These are phyloP conservation scores for Tachysurus fulvidraco DNA, from an alignment of 2,113 vertebrate species.

Conservation along the genomic window DNA sequence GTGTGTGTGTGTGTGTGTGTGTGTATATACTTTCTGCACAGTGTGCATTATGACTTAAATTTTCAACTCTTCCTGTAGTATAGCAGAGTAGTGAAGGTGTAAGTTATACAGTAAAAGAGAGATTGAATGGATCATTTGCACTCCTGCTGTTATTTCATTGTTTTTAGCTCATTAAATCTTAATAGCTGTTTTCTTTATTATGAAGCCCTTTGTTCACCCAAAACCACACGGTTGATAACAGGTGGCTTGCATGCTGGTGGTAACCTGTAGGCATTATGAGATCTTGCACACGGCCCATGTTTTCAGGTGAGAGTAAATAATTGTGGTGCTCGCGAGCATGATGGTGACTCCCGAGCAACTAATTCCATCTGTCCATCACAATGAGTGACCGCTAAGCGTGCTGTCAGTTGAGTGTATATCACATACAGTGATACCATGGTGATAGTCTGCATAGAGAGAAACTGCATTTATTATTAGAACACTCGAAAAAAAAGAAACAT, in stretches of 20 bases:
- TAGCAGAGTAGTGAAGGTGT: background rate
- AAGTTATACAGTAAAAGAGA: background rate
- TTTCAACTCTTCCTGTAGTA: background rate
- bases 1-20: background rate
- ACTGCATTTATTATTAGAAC: conserved; percentile 12
- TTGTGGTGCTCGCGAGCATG: background rate
- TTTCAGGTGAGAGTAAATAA: conserved; percentile 37
- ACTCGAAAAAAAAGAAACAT: background rate
- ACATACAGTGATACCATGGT: background rate
- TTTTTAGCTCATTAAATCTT: conserved; percentile 9
- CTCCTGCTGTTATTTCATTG: conserved; percentile 12
- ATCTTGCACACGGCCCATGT: background rate
- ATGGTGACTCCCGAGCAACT: background rate
- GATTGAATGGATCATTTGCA: background rate
- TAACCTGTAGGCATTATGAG: conserved; percentile 8
- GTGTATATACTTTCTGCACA: background rate
- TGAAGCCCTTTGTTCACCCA: background rate
- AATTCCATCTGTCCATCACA: conserved; percentile 38
- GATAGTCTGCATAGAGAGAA: background rate
- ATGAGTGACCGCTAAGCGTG: background rate
- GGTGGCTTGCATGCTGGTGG: background rate
- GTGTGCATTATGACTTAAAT: background rate
- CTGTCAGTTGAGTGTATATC: background rate
- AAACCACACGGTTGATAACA: no score
- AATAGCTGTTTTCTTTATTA: background rate